Percentiles rank a stretch among this genome's conserved stretches.
These are phyloP conservation scores for Andrena hattorfiana DNA, from an alignment of 2,888 invertebrate species.

Conservation along the genomic window DNA sequence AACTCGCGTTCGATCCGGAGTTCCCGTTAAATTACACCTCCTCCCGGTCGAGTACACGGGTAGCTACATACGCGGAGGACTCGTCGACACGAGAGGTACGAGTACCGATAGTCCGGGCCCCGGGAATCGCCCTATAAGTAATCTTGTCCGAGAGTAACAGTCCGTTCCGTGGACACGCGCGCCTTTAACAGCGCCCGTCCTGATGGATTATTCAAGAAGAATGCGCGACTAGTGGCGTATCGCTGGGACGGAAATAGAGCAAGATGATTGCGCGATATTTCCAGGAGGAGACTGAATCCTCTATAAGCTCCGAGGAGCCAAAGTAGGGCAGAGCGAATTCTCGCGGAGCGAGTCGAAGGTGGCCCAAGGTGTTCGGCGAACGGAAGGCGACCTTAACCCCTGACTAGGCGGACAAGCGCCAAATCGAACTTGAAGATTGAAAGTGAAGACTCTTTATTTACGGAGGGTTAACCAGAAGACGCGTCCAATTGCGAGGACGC, in stretches of 20 bases:
- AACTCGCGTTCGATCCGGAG: conserved; percentile 68
- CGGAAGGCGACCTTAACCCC: too few relatives aligned
- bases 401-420: too few relatives aligned
- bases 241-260: conserved; percentile 40
- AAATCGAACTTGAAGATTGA: too few relatives aligned
- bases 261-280: neutral
- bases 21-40: conserved; percentile 74
- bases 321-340: too few relatives aligned
- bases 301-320: too few relatives aligned
- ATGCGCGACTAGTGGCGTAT: conserved; percentile 22
- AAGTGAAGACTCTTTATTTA: too few relatives aligned
- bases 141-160: conserved; percentile 60
- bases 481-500: too few relatives aligned
- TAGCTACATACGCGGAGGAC: conserved; percentile 56
- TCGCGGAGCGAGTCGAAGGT: too few relatives aligned
- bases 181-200: conserved; percentile 33
- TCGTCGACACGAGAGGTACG: conserved; percentile 50
- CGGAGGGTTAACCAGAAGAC: too few relatives aligned
- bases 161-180: conserved; percentile 4
- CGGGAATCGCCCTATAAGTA: conserved; percentile 69
- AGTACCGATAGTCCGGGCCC: conserved; percentile 40
- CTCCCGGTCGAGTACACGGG: conserved; percentile 63
- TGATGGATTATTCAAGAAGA: conserved; percentile 53
- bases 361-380: too few relatives aligned
- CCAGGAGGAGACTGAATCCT: too few relatives aligned